These are phyloP conservation scores for Solenopsis invicta DNA, from an alignment of 1,140 invertebrate species.

Conservation along the genomic window DNA sequence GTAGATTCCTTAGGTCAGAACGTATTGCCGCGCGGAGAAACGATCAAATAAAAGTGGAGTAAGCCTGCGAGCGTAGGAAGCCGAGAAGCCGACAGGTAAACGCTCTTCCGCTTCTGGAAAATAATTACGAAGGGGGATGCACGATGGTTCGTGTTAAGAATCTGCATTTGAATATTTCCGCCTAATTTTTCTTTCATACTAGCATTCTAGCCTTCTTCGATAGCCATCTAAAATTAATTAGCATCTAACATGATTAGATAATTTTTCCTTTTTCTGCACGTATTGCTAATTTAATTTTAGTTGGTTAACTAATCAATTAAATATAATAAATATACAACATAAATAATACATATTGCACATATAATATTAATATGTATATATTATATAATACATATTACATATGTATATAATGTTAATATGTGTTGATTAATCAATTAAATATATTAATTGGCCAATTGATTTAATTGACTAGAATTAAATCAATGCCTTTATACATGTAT, in stretches of 20 bases:
- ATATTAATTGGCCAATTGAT: neutral
- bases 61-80: constrained; percentile 74
- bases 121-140: constrained; percentile 51
- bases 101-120: constrained; percentile 52
- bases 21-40: constrained; percentile 71
- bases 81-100: constrained; percentile 59
- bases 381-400: no score
- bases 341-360: no score
- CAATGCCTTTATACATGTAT: neutral
- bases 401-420: no score
- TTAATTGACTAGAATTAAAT: neutral
- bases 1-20: constrained; percentile 79
- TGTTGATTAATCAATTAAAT: no score
- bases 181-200: neutral
- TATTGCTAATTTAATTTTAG: neutral
- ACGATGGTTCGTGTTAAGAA: constrained; percentile 66
- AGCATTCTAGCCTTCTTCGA: neutral
- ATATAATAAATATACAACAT: neutral
- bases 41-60: constrained; percentile 70
- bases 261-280: neutral
- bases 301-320: neutral
- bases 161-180: constrained; percentile 18
- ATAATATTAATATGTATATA: no score
- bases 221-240: neutral
- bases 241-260: neutral